A percentile compares a stretch with the other conserved stretches of the same genome.
phyloP scores from a whole-genome alignment of 2,797 vertebrate species.

The Sebastes taczanowskii region DNA sequence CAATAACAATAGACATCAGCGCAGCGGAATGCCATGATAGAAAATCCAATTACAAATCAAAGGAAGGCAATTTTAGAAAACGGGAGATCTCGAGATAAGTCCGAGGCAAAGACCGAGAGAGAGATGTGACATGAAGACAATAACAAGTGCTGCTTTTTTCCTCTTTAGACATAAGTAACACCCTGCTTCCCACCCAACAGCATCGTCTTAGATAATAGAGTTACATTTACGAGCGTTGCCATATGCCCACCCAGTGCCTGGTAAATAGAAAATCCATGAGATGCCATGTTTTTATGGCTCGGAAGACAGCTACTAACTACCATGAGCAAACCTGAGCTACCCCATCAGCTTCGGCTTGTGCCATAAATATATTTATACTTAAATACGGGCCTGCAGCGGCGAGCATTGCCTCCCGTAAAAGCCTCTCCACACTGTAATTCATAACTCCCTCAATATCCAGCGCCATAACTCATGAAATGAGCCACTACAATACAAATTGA shows the following conservation, averaged over 20 bases:
- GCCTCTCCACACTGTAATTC: constrained; percentile 65
- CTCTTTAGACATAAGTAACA: constrained; percentile 68
- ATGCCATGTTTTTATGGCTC: constrained; percentile 72
- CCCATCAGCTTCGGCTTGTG: constrained; percentile 47
- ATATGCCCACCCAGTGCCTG: constrained; percentile 74
- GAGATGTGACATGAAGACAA: constrained; percentile 58
- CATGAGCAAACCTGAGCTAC: constrained; percentile 55
- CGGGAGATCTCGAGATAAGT: constrained; percentile 63
- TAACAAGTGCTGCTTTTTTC: constrained; percentile 50
- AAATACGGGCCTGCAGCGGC: constrained; percentile 66
- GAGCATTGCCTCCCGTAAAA: constrained; percentile 63
- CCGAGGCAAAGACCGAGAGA: constrained; percentile 47
- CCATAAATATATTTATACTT: constrained; percentile 75
- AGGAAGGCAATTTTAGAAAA: constrained; percentile 67
- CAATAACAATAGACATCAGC: constrained; percentile 71
- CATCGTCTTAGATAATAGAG: constrained; percentile 70
- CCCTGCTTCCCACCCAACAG: constrained; percentile 60
- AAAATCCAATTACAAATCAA: constrained; percentile 76
- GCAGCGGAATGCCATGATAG: constrained; percentile 60
- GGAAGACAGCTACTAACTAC: constrained; percentile 70
- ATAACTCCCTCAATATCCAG: constrained; percentile 69
- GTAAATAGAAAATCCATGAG: constrained; percentile 77
- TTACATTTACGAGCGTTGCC: constrained; percentile 72
- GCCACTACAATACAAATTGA: constrained; percentile 57
- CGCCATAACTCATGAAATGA: constrained; percentile 64